These are phyloP conservation scores for Todus mexicanus DNA, from an alignment of 2,797 vertebrate genomes.

Conservation along the genomic window DNA sequence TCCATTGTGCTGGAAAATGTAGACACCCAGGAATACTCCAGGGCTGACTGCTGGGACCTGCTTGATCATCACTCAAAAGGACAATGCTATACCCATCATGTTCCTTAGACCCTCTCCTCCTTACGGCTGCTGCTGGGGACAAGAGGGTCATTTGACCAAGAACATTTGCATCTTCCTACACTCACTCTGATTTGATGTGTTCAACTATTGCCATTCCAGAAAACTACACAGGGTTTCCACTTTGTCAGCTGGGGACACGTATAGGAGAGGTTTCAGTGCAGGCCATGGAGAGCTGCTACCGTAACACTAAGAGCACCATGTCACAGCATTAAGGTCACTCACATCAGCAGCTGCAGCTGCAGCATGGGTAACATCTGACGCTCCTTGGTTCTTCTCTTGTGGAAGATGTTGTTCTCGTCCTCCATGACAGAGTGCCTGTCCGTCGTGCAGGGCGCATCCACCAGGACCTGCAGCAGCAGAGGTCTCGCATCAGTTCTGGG, in stretches of 20 bases:
- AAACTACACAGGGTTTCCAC: background rate
- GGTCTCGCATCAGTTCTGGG: background rate
- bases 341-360: slow-evolving; percentile 90
- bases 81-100: background rate
- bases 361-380: slow-evolving; percentile 86
- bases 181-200: background rate
- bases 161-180: background rate
- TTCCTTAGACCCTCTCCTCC: background rate
- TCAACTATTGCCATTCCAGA: background rate
- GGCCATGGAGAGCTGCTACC: background rate
- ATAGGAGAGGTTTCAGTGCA: background rate
- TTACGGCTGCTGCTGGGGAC: background rate
- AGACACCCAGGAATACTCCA: background rate
- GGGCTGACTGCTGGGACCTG: rapidly evolving
- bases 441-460: slow-evolving; percentile 93
- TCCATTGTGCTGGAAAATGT: background rate
- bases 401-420: slow-evolving; percentile 93
- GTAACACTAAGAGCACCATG: background rate
- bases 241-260: background rate
- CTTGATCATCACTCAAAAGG: background rate
- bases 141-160: background rate
- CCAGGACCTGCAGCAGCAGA: slow-evolving; percentile 82
- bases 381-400: slow-evolving; percentile 80
- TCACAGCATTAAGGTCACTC: slow-evolving; percentile 53
- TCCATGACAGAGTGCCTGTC: slow-evolving; percentile 88